Base-by-base conservation (phyloP, 2,888 invertebrate genomes). In the Lithosia quadra region DNA sequence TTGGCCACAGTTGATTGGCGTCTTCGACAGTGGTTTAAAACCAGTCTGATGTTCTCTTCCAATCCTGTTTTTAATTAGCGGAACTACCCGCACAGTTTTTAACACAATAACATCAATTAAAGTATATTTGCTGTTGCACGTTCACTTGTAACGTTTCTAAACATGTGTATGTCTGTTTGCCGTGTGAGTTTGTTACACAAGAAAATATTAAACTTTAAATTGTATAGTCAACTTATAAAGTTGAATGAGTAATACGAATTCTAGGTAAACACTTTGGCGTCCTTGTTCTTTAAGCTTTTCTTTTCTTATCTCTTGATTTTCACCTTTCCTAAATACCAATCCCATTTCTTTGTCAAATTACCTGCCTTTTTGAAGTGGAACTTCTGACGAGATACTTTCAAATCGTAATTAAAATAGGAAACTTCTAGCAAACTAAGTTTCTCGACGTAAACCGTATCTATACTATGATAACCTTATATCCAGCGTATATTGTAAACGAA, bases 251-350 rank as follows among this genome's bases (percentile, higher is more conserved):
- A 13, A 15, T 22, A n/a, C 24, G 7, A 53, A 33, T 63, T 61
- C 49, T 22, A 56, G 36, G 18, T 24, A 21, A 15, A 55, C 55
- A 28, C 39, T 56, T 43, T 67, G 61, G 28, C 33, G 33, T 53
- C 18, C 8, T 33, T 28, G 33, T 53, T 63, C 8, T 53, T 13
- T 33, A 63, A 10, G 13, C 21, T 11, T 33, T 28, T 63, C n/a
- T 18, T 15, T 36, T n/a, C 21, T 15, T 60, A 24, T 60, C 8
- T n/a, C 55, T 15, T 24, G 39, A 34, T 43, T 53, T 49, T 63
- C 24, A n/a, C n/a, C 49, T 49, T 60, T 18, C 22, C 18, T 60
- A 10, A 18, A 36, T 22, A 22, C 22, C 15, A 21, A 39, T 60
- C 36, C 22, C 1, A 28, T 49, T 49, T 28, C 13, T 28, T 61